Percentiles rank a stretch among this genome's conserved stretches.
Evolutionary conservation across 2,888 invertebrate species (phyloP).

Genomic region (Allacma fusca): DNA sequence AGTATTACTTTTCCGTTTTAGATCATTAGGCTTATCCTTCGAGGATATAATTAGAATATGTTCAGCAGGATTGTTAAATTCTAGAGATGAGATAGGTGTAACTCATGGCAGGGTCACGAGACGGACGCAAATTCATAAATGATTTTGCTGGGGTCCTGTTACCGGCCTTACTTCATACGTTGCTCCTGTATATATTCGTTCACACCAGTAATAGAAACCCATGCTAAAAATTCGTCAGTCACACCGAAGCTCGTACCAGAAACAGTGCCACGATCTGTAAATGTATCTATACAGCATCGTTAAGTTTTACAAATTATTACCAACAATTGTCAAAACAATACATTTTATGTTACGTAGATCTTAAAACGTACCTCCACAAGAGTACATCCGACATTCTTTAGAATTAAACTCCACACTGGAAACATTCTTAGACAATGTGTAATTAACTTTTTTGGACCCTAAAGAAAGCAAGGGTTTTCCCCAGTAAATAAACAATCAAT

Average conservation of each 20-base stretch:
- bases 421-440: conserved; percentile 81
- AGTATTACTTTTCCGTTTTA: conserved; percentile 69
- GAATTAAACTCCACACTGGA: conserved; percentile 75
- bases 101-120: no score
- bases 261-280: conserved; percentile 87
- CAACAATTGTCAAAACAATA: no score
- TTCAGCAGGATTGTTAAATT: conserved; percentile 78
- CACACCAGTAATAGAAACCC: conserved; percentile 88
- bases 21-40: conserved; percentile 72
- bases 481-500: no score
- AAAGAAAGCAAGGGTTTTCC: no score
- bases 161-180: conserved; percentile 63
- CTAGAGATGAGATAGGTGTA: conserved; percentile 75
- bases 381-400: conserved; percentile 75
- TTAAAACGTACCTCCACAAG: conserved; percentile 71
- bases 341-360: conserved; percentile 6
- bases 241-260: conserved; percentile 75
- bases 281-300: conserved; percentile 76
- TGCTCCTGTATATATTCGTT: conserved; percentile 85
- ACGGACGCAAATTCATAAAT: conserved; percentile 83
- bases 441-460: conserved; percentile 78
- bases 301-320: no score
- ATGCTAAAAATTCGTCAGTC: conserved; percentile 80
- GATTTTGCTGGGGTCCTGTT: conserved; percentile 71
- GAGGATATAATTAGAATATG: conserved; percentile 85